Evolutionary conservation across 2,797 vertebrate species (phyloP).

Genomic region (Myotis myotis): DNA sequence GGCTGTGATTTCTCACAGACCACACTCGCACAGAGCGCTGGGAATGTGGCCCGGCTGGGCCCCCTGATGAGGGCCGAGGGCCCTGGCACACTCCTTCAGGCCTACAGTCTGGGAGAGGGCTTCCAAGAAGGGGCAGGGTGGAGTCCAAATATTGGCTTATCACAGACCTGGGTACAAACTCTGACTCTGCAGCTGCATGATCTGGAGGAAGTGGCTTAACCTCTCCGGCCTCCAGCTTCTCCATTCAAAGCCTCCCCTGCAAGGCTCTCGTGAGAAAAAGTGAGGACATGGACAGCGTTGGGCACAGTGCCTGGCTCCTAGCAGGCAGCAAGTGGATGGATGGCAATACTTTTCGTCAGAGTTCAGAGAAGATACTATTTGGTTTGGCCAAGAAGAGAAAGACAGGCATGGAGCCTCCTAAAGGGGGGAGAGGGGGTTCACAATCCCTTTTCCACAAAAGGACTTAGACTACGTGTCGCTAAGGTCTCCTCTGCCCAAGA

Average conservation of each 20-base stretch:
- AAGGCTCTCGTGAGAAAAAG: neutral
- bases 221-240: neutral
- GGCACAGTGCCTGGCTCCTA: neutral
- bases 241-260: neutral
- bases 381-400: neutral
- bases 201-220: neutral
- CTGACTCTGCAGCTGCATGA: neutral
- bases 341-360: neutral
- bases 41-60: neutral
- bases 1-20: neutral
- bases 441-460: neutral
- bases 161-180: neutral
- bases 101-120: neutral
- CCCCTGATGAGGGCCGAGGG: neutral
- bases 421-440: neutral
- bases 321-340: neutral
- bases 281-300: accelerated
- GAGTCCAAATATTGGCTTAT: neutral
- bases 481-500: neutral
- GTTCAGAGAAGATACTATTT: neutral
- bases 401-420: too few species aligned
- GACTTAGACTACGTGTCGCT: neutral
- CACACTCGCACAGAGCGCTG: neutral
- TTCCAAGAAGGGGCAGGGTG: neutral
- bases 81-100: neutral